A percentile compares a stretch with the other conserved stretches of the same genome.
Evolutionary conservation across 2,113 vertebrate genomes (phyloP).

Genomic region (Oryzias melastigma): DNA sequence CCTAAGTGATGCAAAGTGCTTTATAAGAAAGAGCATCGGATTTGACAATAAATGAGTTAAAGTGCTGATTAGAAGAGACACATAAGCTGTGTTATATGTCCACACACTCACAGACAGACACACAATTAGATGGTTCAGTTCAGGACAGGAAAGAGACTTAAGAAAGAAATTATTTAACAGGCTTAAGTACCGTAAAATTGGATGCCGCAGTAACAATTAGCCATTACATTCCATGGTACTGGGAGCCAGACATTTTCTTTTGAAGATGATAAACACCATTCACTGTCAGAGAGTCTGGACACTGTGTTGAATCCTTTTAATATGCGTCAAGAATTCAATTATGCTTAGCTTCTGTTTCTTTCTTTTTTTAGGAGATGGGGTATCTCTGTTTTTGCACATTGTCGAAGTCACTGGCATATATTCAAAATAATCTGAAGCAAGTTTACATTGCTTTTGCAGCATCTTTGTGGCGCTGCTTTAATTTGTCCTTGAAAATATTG

Average conservation of each 20-base stretch:
- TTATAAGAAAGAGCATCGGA: slow-evolving; percentile 67
- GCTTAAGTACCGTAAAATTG: slow-evolving; percentile 92
- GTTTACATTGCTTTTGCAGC: slow-evolving; percentile 46
- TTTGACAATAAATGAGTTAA: slow-evolving; percentile 63
- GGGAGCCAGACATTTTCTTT: slow-evolving; percentile 67
- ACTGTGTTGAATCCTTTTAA: slow-evolving; percentile 71
- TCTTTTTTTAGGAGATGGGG: not conserved
- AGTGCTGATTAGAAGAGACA: slow-evolving; percentile 41
- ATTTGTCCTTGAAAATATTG: slow-evolving; percentile 70
- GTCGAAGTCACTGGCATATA: slow-evolving; percentile 35
- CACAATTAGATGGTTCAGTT: slow-evolving; percentile 76
- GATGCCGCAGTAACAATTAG: slow-evolving; percentile 73
- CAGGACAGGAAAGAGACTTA: slow-evolving; percentile 76
- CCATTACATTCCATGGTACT: slow-evolving; percentile 63
- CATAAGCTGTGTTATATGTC: slow-evolving; percentile 47
- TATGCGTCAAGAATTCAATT: slow-evolving; percentile 69
- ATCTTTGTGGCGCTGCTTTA: slow-evolving; percentile 47
- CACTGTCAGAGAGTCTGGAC: slow-evolving; percentile 64
- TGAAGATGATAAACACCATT: slow-evolving; percentile 68
- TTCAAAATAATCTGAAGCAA: slow-evolving; percentile 46
- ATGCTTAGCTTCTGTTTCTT: slow-evolving; percentile 49
- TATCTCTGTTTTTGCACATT: slow-evolving; percentile 51
- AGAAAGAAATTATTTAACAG: slow-evolving; percentile 91
- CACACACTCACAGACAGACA: slow-evolving; percentile 32
- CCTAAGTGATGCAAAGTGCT: slow-evolving; percentile 77